A percentile compares a stretch with the other conserved stretches of the same genome.
These are phyloP conservation scores for Cantharis lateralis DNA, from an alignment of 2,888 invertebrate species.

Conservation along the genomic window DNA sequence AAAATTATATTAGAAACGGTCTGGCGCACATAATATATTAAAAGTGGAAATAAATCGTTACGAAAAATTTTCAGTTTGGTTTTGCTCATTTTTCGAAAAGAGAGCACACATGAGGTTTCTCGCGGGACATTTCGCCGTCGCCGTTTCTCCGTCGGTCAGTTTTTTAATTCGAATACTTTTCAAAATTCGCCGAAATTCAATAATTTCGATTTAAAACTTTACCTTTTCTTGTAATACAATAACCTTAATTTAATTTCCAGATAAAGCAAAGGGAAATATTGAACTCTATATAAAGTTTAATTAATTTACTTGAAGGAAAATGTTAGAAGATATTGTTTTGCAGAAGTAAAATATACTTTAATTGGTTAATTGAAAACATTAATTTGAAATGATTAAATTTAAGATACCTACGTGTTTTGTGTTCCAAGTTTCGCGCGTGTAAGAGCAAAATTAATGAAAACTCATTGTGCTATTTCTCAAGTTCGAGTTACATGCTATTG, in stretches of 20 bases:
- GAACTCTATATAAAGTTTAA: neutral
- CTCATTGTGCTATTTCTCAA: neutral
- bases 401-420: neutral
- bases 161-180: too few species aligned
- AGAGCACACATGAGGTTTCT: too few species aligned
- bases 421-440: neutral
- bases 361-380: neutral
- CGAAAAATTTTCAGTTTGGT: too few species aligned
- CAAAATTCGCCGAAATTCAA: too few species aligned
- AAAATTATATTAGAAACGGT: too few species aligned
- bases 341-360: neutral
- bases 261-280: neutral
- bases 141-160: too few species aligned
- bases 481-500: neutral
- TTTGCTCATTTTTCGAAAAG: too few species aligned
- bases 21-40: too few species aligned
- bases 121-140: too few species aligned
- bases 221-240: neutral
- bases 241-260: neutral
- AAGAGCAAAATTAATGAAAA: neutral
- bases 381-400: conserved; percentile 2
- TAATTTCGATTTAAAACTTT: neutral
- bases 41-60: too few species aligned
- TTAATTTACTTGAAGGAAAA: neutral
- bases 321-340: neutral